These are phyloP conservation scores for Scleropages formosus DNA, from an alignment of 2,797 vertebrate species.

Conservation along the genomic window DNA sequence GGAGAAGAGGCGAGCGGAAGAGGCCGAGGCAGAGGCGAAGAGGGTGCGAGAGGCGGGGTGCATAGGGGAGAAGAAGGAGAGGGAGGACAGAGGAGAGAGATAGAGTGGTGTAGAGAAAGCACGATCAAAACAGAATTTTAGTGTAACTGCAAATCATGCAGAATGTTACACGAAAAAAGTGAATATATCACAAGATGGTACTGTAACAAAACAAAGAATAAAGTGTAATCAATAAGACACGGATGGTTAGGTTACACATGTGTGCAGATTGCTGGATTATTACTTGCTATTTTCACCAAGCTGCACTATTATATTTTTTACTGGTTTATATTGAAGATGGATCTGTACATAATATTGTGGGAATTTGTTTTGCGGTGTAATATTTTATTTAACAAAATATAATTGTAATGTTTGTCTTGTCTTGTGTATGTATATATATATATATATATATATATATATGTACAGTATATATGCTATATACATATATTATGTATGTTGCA, in stretches of 20 bases:
- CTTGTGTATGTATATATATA: conserved; percentile 51
- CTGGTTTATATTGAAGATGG: not conserved
- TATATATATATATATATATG: no score
- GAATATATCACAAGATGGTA: not conserved
- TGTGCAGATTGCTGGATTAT: no score
- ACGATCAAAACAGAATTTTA: not conserved
- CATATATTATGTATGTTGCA: not conserved
- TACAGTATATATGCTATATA: conserved; percentile 4
- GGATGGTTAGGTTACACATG: no score
- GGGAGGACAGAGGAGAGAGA: conserved; percentile 66
- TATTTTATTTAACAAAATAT: conserved; percentile 33
- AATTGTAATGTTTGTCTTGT: conserved; percentile 41
- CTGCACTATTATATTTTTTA: no score
- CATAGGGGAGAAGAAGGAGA: conserved; percentile 57
- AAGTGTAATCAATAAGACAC: no score
- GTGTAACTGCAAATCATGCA: not conserved
- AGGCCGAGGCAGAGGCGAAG: conserved; percentile 62
- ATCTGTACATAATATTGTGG: not conserved
- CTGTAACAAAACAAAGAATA: not conserved
- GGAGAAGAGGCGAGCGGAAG: conserved; percentile 52
- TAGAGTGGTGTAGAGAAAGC: conserved; percentile 37
- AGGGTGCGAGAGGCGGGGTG: conserved; percentile 59
- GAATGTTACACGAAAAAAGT: not conserved
- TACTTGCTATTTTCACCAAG: no score
- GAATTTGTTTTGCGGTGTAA: conserved; percentile 35